Conservation (phyloP, 2,888 invertebrate genomes). For the Chrysina gloriosa region DNA sequence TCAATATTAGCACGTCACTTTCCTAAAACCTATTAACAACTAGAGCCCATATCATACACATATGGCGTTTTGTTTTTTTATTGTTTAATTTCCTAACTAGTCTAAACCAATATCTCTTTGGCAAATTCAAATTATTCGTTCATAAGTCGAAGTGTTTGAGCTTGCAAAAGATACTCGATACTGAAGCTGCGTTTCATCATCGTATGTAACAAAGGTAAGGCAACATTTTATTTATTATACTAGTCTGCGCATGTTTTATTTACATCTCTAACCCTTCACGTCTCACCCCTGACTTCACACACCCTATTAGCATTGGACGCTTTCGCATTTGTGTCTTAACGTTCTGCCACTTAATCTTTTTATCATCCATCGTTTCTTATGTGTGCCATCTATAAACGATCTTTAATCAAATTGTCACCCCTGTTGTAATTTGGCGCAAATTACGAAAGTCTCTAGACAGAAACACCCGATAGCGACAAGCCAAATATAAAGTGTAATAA, state of each 20-base stretch:
- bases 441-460: constrained; percentile 26
- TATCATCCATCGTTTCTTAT: background rate
- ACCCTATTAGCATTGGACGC: constrained; percentile 3
- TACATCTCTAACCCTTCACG: background rate
- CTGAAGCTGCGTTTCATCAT: background rate
- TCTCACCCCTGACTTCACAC: background rate
- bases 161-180: constrained; percentile 19
- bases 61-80: constrained; percentile 21
- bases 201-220: constrained; percentile 17
- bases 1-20: constrained; percentile 34
- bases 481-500: constrained; percentile 7
- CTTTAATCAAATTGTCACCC: constrained; percentile 61
- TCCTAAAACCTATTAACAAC: constrained; percentile 32
- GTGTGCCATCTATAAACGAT: background rate
- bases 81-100: constrained; percentile 10
- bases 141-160: constrained; percentile 19
- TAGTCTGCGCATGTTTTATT: constrained; percentile 5
- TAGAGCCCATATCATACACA: constrained; percentile 24
- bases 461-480: background rate
- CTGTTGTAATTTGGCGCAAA: constrained; percentile 48
- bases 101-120: background rate
- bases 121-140: constrained; percentile 18
- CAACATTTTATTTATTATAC: constrained; percentile 1
- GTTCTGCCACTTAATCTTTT: background rate
- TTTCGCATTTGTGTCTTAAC: constrained; percentile 9